phyloP scores from a whole-genome alignment of 1,140 invertebrate species.

The Alviniconcha marisindica region DNA sequence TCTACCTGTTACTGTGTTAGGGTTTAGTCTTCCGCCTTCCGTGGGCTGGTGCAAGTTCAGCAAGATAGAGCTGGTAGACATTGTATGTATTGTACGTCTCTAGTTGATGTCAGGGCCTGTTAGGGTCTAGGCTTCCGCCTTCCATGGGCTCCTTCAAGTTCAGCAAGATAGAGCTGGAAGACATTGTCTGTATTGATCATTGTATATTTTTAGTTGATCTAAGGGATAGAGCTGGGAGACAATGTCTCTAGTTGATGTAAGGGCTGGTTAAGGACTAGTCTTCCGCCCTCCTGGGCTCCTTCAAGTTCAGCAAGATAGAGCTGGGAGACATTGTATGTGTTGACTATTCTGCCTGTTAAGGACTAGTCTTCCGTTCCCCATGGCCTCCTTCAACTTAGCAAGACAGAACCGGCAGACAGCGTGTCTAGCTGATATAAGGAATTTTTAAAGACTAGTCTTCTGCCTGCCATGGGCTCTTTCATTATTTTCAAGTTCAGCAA shows the following conservation, averaged over 20 bases:
- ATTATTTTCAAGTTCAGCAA: constrained; percentile 95
- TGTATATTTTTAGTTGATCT: too few species aligned
- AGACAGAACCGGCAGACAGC: too few species aligned
- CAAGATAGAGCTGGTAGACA: constrained; percentile 92
- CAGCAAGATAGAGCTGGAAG: constrained; percentile 93
- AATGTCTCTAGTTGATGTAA: too few species aligned
- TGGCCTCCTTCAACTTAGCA: too few species aligned
- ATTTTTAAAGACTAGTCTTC: constrained; percentile 84
- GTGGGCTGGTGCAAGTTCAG: constrained; percentile 92
- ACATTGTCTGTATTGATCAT: constrained; percentile 79
- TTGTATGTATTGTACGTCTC: too few species aligned
- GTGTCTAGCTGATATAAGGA: too few species aligned
- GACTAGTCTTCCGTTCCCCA: not conserved
- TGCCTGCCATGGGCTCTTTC: constrained; percentile 86
- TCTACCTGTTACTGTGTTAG: too few species aligned
- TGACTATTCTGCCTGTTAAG: too few species aligned
- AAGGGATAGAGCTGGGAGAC: constrained; percentile 89
- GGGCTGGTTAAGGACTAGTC: constrained; percentile 77
- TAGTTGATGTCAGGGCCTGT: too few species aligned
- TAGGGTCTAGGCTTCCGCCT: constrained; percentile 84
- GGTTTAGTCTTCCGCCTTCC: constrained; percentile 85
- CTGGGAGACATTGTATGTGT: constrained; percentile 85
- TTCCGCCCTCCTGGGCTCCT: constrained; percentile 86
- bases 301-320: constrained; percentile 95
- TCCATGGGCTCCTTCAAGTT: constrained; percentile 91